A percentile compares a stretch with the other conserved stretches of the same genome.
These are phyloP conservation scores for Caenorhabditis afra DNA, from an alignment of 2,888 invertebrate species.

Conservation along the genomic window DNA sequence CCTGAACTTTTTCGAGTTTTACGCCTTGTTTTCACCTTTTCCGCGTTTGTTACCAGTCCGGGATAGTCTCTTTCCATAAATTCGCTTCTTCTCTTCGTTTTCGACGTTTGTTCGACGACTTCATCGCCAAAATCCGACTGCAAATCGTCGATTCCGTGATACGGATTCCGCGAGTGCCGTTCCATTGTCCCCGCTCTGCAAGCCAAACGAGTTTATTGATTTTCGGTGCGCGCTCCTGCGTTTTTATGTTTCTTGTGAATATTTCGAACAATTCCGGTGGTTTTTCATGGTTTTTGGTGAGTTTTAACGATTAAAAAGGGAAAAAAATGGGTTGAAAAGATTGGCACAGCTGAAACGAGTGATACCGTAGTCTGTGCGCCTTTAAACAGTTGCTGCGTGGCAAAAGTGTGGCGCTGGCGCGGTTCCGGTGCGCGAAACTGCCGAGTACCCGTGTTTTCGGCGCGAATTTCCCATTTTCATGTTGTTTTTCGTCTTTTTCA, in stretches of 20 bases:
- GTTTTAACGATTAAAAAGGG: too few species aligned
- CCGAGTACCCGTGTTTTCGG: constrained; percentile 6
- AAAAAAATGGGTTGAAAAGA: constrained; percentile 13
- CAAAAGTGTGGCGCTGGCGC: constrained; percentile 15
- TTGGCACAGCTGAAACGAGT: constrained; percentile 50
- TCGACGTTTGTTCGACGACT: constrained; percentile 8
- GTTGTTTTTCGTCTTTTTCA: constrained; percentile 25
- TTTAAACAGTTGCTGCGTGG: constrained; percentile 46
- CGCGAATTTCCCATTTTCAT: constrained; percentile 25
- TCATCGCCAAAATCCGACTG: constrained; percentile 72
- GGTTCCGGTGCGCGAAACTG: neutral
- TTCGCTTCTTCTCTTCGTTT: constrained; percentile 53
- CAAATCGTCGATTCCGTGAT: constrained; percentile 67
- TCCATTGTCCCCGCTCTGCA: constrained; percentile 16
- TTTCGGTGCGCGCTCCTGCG: neutral
- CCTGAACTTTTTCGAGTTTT: constrained; percentile 43
- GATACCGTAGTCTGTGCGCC: constrained; percentile 51
- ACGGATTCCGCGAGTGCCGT: constrained; percentile 62
- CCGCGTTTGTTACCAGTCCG: constrained; percentile 34
- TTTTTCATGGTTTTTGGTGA: neutral
- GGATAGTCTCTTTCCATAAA: constrained; percentile 62
- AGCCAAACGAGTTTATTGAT: neutral
- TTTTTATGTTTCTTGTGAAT: neutral
- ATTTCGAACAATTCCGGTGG: neutral
- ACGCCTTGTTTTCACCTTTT: neutral